A percentile compares a stretch with the other conserved stretches of the same genome.
Evolutionary conservation across 2,797 vertebrate species (phyloP).

Genomic region (Anomalospiza imberbis): DNA sequence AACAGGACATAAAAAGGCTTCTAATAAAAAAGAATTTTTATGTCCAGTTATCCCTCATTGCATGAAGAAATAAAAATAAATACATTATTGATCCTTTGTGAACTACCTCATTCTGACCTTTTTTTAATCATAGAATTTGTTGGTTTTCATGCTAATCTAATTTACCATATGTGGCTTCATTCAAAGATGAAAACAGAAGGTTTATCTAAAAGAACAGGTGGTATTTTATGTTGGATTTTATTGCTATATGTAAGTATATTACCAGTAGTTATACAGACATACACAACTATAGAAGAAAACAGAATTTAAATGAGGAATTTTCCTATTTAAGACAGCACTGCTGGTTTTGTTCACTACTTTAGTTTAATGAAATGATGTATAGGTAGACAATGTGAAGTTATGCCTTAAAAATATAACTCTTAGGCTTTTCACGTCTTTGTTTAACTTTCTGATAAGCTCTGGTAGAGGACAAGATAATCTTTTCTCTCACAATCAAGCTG

Average conservation of each 20-base stretch:
- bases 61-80: neutral
- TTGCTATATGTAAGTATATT: neutral
- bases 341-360: neutral
- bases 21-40: neutral
- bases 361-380: neutral
- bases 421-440: neutral
- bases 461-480: neutral
- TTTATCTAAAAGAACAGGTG: slow-evolving; percentile 22
- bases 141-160: neutral
- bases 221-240: neutral
- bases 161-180: neutral
- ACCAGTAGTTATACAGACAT: neutral
- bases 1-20: neutral
- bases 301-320: neutral
- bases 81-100: neutral
- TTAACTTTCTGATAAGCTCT: neutral
- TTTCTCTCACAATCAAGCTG: neutral
- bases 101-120: neutral
- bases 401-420: neutral
- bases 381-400: neutral
- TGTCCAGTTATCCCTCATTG: neutral
- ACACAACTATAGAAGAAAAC: neutral
- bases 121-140: neutral
- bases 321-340: neutral
- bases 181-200: neutral